Percentiles rank a stretch among this genome's conserved stretches.
These are phyloP conservation scores for Apistogramma diplotaenia DNA, from an alignment of 2,113 vertebrate species.

Conservation along the genomic window DNA sequence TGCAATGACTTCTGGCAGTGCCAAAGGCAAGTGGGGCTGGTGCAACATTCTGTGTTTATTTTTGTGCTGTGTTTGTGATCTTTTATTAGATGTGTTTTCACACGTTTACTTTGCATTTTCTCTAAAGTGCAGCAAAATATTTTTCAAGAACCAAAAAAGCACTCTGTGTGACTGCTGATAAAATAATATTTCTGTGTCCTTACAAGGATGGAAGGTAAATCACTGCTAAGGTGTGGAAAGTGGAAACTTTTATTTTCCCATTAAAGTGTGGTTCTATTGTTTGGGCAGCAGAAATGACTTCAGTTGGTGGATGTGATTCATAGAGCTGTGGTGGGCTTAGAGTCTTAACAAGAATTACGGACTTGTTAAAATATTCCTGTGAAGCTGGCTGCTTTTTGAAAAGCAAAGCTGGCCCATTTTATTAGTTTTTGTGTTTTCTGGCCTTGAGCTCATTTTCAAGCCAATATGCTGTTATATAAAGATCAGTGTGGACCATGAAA, in stretches of 20 bases:
- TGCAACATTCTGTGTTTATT: not conserved
- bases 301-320: constrained; percentile 36
- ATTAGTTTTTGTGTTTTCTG: constrained; percentile 24
- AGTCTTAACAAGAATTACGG: constrained; percentile 46
- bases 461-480: constrained; percentile 26
- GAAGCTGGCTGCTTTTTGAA: constrained; percentile 42
- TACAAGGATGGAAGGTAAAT: not conserved
- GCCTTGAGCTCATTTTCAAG: constrained; percentile 24
- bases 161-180: not conserved
- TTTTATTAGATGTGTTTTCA: constrained; percentile 10
- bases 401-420: constrained; percentile 26
- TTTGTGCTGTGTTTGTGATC: constrained; percentile 12
- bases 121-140: not conserved
- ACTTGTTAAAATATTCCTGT: constrained; percentile 40
- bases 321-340: constrained; percentile 1
- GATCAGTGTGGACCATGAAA: not conserved
- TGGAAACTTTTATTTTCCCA: constrained; percentile 8
- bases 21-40: not conserved
- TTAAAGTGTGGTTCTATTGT: not conserved
- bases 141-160: not conserved
- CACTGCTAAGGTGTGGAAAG: not conserved
- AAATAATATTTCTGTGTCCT: not conserved
- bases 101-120: constrained; percentile 12
- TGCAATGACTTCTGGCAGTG: not conserved
- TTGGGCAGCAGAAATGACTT: constrained; percentile 9